Base-by-base conservation (phyloP, 2,113 vertebrate species). In the Hoplias malabaricus region DNA sequence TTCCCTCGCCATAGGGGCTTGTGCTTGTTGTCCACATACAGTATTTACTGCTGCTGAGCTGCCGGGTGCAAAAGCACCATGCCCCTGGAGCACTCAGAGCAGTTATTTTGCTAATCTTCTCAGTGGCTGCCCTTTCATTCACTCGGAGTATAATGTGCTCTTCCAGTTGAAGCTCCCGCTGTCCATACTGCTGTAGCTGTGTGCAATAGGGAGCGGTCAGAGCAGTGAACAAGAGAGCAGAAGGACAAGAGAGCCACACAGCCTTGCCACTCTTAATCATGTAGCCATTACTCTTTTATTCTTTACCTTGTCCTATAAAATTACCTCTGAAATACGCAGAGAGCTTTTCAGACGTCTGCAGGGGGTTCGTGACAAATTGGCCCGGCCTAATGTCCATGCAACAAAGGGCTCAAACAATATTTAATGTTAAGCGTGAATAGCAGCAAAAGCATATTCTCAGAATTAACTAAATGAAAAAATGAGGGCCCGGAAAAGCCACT, bases 361-460 rank as follows among this genome's bases (percentile, higher is more conserved):
- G 50, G 19, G n/a, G 81, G 36, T 56, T 77, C 61, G 80, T 79
- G 80, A 75, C 82, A 89, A 85, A 87, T 78, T 74, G 66, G 46
- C 75, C 21, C 75, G n/a, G 69, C 23, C 75, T 84, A 42, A 77
- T 79, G 80, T 31, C 56, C 38, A 67, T 50, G 73, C 38, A 66
- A 80, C 13, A 23, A 80, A 80, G 48, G 48, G 23, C 10, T 27
- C 46, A 38, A 78, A 48, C 53, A 43, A 48, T 46, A 61, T 46
- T 82, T 66, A 80, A 36, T 77, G 14, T 38, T 31, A 34, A 19
- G 8, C 29, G 50, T 48, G 48, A 29, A 25, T 65, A 16, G 38
- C 36, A 31, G 53, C 16, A 38, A 53, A 50, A 66, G 9, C 29
- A 38, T 54, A 38, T 57, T 25, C n/a, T 27, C 50, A 23, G 25